Evolutionary conservation across 2,888 invertebrate species (phyloP), one percentile per base, ranked within the genome.

Genomic region (Troglohyphantes excavatus): DNA sequence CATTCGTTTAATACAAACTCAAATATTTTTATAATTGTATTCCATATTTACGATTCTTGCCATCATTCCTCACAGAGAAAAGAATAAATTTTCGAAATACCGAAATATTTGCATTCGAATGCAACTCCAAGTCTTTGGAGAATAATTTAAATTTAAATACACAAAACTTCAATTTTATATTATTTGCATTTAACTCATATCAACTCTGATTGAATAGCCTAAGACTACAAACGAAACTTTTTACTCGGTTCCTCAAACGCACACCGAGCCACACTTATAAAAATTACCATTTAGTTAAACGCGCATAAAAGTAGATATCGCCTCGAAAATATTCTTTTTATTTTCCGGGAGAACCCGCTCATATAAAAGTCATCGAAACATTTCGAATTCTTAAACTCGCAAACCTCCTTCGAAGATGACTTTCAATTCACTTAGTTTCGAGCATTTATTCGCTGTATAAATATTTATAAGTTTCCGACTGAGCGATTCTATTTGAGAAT

Each of bases 221-320:
- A 46, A 72, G 43, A 19, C 7, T n/a, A n/a, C n/a, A 68, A 27
- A 39, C 3, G 39, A 39, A 11, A 13, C 9, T 43, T 70, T 39
- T 68, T n/a, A n/a, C 68, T 68, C 21, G 9, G 29, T 29, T n/a
- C 11, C 43, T 67, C 29, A 70, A 67, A 67, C 27, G 2, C n/a
- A 39, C 19, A 39, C 19, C n/a, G 11, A n/a, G n/a, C 68, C 29
- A n/a, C 19, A 46, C 21, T 17, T 26, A 26, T 26, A n/a, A 46
- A 72, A 72, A 72, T 72, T 72, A 46, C 72, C 72, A 72, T 72
- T 72, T 72, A 26, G 46, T 13, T 72, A 72, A 72, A 72, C 21
- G 72, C 23, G 46, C 17, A 46, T 53, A 23, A 72, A 72, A 43
- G 13, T 2, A 23, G 72, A 26, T n/a, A 46, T 46, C 46, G 33